phyloP scores from a whole-genome alignment of 2,888 invertebrate genomes.

The Aporophyla nigra region DNA sequence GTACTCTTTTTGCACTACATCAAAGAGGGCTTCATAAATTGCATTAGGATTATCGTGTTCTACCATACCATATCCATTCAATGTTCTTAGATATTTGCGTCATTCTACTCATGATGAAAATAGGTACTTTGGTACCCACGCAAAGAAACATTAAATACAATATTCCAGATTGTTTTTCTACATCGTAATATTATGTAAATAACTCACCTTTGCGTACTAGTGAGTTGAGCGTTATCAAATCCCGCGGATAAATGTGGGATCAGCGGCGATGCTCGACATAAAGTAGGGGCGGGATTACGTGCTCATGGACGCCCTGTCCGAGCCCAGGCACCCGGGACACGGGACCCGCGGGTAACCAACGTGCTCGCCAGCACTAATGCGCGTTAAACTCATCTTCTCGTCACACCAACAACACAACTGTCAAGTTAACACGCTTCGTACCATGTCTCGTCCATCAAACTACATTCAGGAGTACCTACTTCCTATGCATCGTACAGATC shows the following conservation, averaged over 20 bases:
- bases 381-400: conserved; percentile 26
- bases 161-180: conserved; percentile 12
- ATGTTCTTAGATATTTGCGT: too few relatives aligned
- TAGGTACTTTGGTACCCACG: background rate
- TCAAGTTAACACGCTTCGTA: conserved; percentile 12
- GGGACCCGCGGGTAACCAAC: background rate
- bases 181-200: conserved; percentile 50
- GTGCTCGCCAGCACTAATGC: conserved; percentile 22
- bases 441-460: conserved; percentile 22
- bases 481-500: conserved; percentile 4
- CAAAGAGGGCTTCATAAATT: too few relatives aligned
- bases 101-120: background rate
- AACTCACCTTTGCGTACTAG: conserved; percentile 43
- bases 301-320: conserved; percentile 27
- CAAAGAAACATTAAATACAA: conserved; percentile 14
- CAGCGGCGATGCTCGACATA: conserved; percentile 55
- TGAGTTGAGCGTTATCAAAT: conserved; percentile 59
- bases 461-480: background rate
- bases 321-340: background rate
- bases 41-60: too few relatives aligned
- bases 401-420: conserved; percentile 19
- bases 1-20: too few relatives aligned
- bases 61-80: too few relatives aligned
- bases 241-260: conserved; percentile 58
- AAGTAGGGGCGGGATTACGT: conserved; percentile 61